These are phyloP conservation scores for Drosophila mayaguana DNA, from an alignment of 2,888 invertebrate genomes.

Conservation along the genomic window DNA sequence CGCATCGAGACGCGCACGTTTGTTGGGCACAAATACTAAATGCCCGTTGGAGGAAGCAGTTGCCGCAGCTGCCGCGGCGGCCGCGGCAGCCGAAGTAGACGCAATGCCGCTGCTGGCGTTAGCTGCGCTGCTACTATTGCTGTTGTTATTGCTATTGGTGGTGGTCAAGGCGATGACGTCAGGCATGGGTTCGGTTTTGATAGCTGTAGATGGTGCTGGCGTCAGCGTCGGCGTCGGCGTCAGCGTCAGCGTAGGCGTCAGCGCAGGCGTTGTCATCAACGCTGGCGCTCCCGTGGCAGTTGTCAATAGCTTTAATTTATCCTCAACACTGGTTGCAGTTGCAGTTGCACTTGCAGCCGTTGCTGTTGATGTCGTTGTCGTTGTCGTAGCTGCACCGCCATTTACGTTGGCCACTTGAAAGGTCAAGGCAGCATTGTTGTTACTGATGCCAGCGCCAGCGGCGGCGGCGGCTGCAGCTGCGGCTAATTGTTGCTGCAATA, in stretches of 20 bases:
- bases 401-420: constrained; percentile 59
- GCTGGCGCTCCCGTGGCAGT: constrained; percentile 49
- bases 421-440: constrained; percentile 52
- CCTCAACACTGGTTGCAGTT: constrained; percentile 55
- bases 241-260: constrained; percentile 46
- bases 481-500: constrained; percentile 81
- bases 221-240: constrained; percentile 62
- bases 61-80: constrained; percentile 45
- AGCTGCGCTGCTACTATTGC: constrained; percentile 30
- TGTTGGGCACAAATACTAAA: constrained; percentile 84
- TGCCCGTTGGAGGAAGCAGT: constrained; percentile 84
- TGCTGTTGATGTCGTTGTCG: neutral
- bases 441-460: constrained; percentile 50
- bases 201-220: constrained; percentile 75
- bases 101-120: constrained; percentile 40
- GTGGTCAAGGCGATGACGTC: constrained; percentile 78
- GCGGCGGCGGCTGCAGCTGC: constrained; percentile 34
- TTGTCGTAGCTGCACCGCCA: constrained; percentile 42
- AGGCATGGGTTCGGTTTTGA: constrained; percentile 84
- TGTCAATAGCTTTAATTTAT: constrained; percentile 82
- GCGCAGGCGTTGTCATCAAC: constrained; percentile 33
- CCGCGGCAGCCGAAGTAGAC: constrained; percentile 54
- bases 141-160: constrained; percentile 38
- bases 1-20: constrained; percentile 86
- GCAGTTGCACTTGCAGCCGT: constrained; percentile 25